Conservation (phyloP, 2,888 invertebrate species). For the Drosophila prolongata region DNA sequence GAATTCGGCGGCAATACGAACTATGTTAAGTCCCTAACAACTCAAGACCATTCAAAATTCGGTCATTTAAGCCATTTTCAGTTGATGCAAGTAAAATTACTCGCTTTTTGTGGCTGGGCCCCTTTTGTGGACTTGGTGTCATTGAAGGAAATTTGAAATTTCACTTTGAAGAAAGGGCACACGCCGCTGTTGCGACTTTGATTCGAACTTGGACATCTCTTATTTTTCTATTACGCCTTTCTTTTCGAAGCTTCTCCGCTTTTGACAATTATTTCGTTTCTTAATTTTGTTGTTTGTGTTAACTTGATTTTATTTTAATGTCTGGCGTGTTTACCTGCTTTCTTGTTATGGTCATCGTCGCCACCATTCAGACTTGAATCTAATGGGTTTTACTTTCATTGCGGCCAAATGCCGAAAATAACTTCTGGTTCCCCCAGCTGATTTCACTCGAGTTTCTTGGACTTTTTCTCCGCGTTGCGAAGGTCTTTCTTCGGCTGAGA, state of each 20-base stretch:
- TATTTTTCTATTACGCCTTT: conserved; percentile 35
- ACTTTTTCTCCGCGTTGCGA: background rate
- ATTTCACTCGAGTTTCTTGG: conserved; percentile 34
- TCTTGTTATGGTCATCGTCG: conserved; percentile 69
- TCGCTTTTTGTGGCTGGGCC: conserved; percentile 33
- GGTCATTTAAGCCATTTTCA: conserved; percentile 3
- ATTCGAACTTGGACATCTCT: conserved; percentile 11
- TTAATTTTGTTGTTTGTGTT: conserved; percentile 48
- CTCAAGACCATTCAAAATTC: conserved; percentile 5
- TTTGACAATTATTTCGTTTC: conserved; percentile 54
- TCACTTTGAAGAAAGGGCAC: conserved; percentile 73
- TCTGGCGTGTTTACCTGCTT: conserved; percentile 49
- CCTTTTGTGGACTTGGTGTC: conserved; percentile 60
- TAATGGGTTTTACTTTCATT: conserved; percentile 79
- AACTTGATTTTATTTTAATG: conserved; percentile 76
- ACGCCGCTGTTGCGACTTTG: conserved; percentile 51
- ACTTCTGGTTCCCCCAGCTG: conserved; percentile 20
- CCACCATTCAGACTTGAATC: conserved; percentile 58
- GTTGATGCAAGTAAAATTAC: conserved; percentile 36
- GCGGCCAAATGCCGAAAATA: conserved; percentile 41
- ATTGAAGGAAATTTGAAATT: conserved; percentile 70
- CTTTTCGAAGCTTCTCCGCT: conserved; percentile 38
- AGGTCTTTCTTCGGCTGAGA: conserved; percentile 5
- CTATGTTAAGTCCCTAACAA: background rate
- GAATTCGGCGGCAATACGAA: too few species aligned